Base-by-base conservation (phyloP, 2,797 vertebrate species). In the Sebastes elongatus region DNA sequence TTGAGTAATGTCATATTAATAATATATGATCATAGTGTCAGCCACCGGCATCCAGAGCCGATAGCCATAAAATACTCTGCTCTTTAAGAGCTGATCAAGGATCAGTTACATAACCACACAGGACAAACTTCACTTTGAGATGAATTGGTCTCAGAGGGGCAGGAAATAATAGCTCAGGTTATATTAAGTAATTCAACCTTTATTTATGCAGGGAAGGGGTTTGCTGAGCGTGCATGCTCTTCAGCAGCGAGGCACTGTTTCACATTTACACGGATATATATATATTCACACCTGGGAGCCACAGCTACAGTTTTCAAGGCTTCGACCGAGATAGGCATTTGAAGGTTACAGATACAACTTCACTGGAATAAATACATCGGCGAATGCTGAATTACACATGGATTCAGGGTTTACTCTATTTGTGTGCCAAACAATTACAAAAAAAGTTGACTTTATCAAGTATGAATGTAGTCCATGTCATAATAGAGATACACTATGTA, bases 141-240 rank as follows among this genome's bases (percentile, higher is more conserved):
- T 86, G 79, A 83, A 89, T 77, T 49, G 75, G 74, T 61, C 92
- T 86, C 86, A 38, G 84, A 77, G 88, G 89, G 78, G 53, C 52
- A 57, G 73, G 76, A 64, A 84, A 88, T 86, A 84, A 90, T 80
- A 86, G 85, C 86, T 77, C 14, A 22, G 80, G 89, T 84, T 92
- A 91, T 85, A 91, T 86, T 83, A 86, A 89, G 87, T 73, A 84
- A 74, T 89, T 88, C 82, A 91, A 86, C 84, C 85, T 91, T 86
- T 88, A 88, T 84, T 81, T 75, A 56, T 78, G 73, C 78, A 27
- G 75, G 8, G 30, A 38, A 46, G 42, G 52, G 69, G 30, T 82
- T 84, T 86, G 87, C 86, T 70, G 89, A 87, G 78, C 53, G 2
- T 76, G 84, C 78, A 75, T 22, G 46, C 46, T 83, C 65, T 71